Evolutionary conservation across 2,113 vertebrate species (phyloP).

Genomic region (Climacteris rufus): DNA sequence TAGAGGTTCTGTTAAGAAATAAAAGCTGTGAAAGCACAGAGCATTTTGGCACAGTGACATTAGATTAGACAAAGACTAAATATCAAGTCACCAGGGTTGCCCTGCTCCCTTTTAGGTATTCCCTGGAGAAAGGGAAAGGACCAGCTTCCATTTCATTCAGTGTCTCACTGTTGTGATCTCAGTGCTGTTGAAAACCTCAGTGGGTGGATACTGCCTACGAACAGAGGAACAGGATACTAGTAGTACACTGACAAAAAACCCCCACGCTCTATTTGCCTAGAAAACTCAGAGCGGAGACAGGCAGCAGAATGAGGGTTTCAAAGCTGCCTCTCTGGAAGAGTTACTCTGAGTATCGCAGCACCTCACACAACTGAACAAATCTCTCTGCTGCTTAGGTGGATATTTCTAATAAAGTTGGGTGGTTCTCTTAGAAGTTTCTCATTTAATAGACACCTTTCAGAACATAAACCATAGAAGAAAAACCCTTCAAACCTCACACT

Average conservation of each 20-base stretch:
- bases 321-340: not conserved
- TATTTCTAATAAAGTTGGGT: not conserved
- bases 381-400: not conserved
- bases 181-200: not conserved
- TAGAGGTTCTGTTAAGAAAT: not conserved
- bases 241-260: not conserved
- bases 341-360: not conserved
- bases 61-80: not conserved
- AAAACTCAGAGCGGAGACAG: not conserved
- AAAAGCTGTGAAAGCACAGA: not conserved
- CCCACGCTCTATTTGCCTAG: not conserved
- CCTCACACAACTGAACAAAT: not conserved
- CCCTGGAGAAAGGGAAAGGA: not conserved
- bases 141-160: not conserved
- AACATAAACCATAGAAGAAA: not conserved
- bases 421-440: not conserved
- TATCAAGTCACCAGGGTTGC: not conserved
- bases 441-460: not conserved
- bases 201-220: accelerated
- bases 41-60: not conserved
- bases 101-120: not conserved
- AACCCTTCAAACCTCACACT: not conserved
- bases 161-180: not conserved
- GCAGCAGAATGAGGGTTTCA: not conserved
- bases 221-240: not conserved